Evolutionary conservation across 2,888 invertebrate species (phyloP).

Genomic region (Quadroppia sp.): DNA sequence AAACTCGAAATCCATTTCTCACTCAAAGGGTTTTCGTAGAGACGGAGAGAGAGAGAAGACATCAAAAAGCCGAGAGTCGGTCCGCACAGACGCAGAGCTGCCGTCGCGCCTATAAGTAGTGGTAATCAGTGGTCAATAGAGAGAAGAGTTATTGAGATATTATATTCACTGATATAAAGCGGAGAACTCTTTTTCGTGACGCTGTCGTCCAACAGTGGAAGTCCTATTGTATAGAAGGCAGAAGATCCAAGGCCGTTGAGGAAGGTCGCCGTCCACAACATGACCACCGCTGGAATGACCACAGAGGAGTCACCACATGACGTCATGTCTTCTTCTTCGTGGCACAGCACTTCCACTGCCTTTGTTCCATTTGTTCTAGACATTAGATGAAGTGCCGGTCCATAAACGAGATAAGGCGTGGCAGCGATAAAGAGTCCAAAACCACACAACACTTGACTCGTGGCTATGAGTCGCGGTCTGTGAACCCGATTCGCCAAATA

Average conservation of each 20-base stretch:
- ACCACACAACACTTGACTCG: neutral
- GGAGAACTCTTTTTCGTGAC: conserved; percentile 44
- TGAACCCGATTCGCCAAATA: conserved; percentile 39
- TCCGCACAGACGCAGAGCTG: conserved; percentile 46
- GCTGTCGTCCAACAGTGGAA: conserved; percentile 47
- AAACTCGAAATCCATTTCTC: neutral
- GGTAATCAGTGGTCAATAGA: neutral
- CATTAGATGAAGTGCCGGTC: conserved; percentile 1
- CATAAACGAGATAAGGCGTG: conserved; percentile 46
- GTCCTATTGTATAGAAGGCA: conserved; percentile 45
- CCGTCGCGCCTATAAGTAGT: neutral
- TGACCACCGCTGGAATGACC: conserved; percentile 41
- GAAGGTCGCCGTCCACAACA: conserved; percentile 46
- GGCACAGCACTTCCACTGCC: too few relatives aligned
- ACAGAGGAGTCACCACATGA: too few relatives aligned
- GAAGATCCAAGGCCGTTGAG: conserved; percentile 47
- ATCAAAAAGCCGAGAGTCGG: conserved; percentile 48
- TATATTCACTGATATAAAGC: conserved; percentile 7
- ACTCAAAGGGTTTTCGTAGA: conserved; percentile 47
- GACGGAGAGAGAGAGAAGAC: conserved; percentile 46
- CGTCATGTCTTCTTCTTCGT: too few relatives aligned
- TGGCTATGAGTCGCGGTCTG: conserved; percentile 43
- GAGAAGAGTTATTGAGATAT: too few relatives aligned
- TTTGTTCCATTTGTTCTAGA: neutral
- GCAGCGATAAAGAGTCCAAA: conserved; percentile 37